Conservation (phyloP, 1,140 invertebrate species). For the Drosophila lacteicornis region DNA sequence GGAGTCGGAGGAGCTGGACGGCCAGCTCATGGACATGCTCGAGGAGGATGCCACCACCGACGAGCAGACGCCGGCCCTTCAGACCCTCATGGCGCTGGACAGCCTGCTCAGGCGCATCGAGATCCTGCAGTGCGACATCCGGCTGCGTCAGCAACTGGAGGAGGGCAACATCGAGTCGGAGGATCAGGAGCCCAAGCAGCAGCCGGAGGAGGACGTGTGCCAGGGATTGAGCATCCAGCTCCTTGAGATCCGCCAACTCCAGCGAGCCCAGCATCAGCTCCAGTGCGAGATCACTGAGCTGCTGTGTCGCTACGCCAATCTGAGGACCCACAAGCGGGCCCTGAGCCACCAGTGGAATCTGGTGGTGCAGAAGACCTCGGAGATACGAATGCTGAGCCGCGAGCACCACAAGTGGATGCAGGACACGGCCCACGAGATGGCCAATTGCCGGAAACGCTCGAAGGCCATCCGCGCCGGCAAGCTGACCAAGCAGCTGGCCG, state of each 20-base stretch:
- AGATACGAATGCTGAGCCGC: not conserved
- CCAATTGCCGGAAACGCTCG: conserved; percentile 27
- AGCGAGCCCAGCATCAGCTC: conserved; percentile 2
- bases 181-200: not conserved
- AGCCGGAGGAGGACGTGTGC: not conserved
- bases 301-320: conserved; percentile 11
- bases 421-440: conserved; percentile 9
- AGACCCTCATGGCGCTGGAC: not conserved
- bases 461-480: conserved; percentile 11
- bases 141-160: not conserved
- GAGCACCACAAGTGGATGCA: conserved; percentile 19
- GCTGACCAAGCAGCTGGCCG: conserved; percentile 31
- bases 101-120: conserved; percentile 1
- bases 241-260: not conserved
- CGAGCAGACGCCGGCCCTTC: not conserved
- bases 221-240: not conserved
- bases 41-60: conserved; percentile 1
- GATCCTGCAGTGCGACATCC: conserved; percentile 12
- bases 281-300: conserved; percentile 24
- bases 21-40: not conserved
- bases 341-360: not conserved
- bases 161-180: not conserved
- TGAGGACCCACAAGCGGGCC: not conserved
- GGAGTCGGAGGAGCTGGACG: not conserved
- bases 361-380: not conserved